Percentiles rank a stretch among this genome's conserved stretches.
phyloP scores from a whole-genome alignment of 2,113 vertebrate species.

The Cryptomyrus ogoouensis region DNA sequence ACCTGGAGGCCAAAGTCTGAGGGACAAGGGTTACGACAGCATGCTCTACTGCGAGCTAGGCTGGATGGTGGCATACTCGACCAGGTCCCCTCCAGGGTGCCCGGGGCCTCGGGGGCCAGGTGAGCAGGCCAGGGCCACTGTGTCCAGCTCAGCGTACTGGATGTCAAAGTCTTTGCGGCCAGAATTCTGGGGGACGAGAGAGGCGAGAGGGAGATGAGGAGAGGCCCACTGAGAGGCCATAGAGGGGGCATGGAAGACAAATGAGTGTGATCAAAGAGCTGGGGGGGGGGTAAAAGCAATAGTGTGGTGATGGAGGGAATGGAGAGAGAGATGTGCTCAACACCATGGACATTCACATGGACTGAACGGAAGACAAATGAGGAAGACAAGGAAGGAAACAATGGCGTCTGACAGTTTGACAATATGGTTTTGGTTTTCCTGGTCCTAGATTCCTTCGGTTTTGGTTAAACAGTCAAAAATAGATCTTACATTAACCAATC shows the following conservation, averaged over 20 bases:
- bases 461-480: neutral
- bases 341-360: neutral
- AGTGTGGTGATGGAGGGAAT: neutral
- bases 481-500: neutral
- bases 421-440: neutral
- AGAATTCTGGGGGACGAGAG: slow-evolving; percentile 77
- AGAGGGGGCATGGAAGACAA: neutral
- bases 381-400: neutral
- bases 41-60: slow-evolving; percentile 78
- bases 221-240: slow-evolving; percentile 12
- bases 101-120: slow-evolving; percentile 68
- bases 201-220: slow-evolving; percentile 60
- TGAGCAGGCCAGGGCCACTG: slow-evolving; percentile 76
- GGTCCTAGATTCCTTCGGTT: neutral
- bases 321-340: neutral
- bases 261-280: neutral
- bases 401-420: neutral
- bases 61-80: slow-evolving; percentile 94
- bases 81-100: slow-evolving; percentile 77
- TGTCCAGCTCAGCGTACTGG: slow-evolving; percentile 89
- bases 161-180: slow-evolving; percentile 77
- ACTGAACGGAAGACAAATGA: neutral
- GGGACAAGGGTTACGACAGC: slow-evolving; percentile 72
- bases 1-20: slow-evolving; percentile 79
- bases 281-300: neutral